Percentiles rank a stretch among this genome's conserved stretches.
These are phyloP conservation scores for Campylomormyrus numenius DNA, from an alignment of 2,113 vertebrate species.

Conservation along the genomic window DNA sequence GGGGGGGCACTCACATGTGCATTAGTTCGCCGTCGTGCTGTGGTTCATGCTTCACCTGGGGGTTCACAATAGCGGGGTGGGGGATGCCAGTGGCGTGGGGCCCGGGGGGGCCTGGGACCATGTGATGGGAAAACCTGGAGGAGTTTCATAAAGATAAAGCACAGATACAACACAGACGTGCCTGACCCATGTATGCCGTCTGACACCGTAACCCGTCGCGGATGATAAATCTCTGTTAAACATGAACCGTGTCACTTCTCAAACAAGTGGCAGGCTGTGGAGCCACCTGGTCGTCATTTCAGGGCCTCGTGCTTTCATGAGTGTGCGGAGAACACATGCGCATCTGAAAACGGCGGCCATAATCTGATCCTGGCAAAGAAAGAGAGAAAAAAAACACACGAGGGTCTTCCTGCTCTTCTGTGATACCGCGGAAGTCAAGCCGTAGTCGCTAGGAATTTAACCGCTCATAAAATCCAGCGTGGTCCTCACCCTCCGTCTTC, in stretches of 20 bases:
- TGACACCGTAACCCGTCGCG: neutral
- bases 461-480: neutral
- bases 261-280: neutral
- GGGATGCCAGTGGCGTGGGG: constrained; percentile 97
- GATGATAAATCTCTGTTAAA: neutral
- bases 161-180: neutral
- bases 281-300: neutral
- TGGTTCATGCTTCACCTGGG: constrained; percentile 97
- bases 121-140: constrained; percentile 95
- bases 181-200: neutral
- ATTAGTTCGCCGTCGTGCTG: constrained; percentile 92
- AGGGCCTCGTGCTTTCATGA: neutral
- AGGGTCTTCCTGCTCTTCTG: neutral
- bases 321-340: neutral
- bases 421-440: neutral
- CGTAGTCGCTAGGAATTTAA: neutral
- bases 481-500: neutral
- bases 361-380: neutral
- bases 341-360: neutral
- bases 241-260: neutral
- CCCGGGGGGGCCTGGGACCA: constrained; percentile 93
- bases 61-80: constrained; percentile 96
- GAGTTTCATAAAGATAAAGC: neutral
- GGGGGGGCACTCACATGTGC: constrained; percentile 80
- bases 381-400: neutral